Percentiles rank a stretch among this genome's conserved stretches.
Evolutionary conservation across 2,888 invertebrate genomes (phyloP).

Genomic region (Agonopterix heracliana): DNA sequence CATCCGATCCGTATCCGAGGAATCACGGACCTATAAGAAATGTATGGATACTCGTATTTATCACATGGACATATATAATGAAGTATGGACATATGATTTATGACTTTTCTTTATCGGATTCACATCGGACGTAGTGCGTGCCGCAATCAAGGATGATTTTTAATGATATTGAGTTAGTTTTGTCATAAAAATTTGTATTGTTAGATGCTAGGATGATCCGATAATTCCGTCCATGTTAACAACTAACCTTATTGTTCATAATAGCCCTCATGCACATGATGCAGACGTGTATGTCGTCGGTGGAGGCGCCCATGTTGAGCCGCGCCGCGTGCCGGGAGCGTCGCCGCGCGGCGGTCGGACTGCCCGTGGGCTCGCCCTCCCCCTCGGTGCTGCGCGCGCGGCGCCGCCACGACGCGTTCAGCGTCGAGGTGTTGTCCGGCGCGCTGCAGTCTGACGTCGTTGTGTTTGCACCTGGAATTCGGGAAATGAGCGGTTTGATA

Average conservation of each 20-base stretch:
- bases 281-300: slow-evolving; percentile 99
- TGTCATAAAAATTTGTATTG: too few species aligned
- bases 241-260: slow-evolving; percentile 96
- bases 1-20: too few species aligned
- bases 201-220: too few species aligned
- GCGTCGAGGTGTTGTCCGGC: slow-evolving; percentile 45
- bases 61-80: too few species aligned
- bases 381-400: slow-evolving; percentile 50
- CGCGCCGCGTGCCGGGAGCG: slow-evolving; percentile 90
- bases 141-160: too few species aligned
- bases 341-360: slow-evolving; percentile 69
- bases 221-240: neutral
- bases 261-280: slow-evolving; percentile 99
- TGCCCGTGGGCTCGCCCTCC: slow-evolving; percentile 44
- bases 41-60: too few species aligned
- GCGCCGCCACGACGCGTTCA: slow-evolving; percentile 56
- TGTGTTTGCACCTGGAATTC: slow-evolving; percentile 34
- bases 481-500: neutral
- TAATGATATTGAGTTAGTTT: too few species aligned
- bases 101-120: too few species aligned
- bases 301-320: slow-evolving; percentile 95
- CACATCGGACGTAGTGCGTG: too few species aligned
- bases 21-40: too few species aligned
- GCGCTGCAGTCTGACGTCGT: slow-evolving; percentile 66
- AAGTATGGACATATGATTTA: too few species aligned